These are phyloP conservation scores for Holothuria leucospilota DNA, from an alignment of 53 echinoderm and acorn worm species.

Conservation along the genomic window DNA sequence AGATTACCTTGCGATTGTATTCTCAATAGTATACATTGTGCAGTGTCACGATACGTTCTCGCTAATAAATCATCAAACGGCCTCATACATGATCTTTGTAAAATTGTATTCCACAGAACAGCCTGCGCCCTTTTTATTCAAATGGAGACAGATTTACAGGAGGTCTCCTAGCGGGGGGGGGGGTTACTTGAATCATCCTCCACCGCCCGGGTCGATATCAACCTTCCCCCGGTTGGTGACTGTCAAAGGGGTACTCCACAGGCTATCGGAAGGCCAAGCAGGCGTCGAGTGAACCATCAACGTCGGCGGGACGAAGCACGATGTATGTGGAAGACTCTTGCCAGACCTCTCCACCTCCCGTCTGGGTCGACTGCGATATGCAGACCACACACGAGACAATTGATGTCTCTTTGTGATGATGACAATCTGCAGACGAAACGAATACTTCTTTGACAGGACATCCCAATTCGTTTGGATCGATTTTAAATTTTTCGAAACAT, in stretches of 20 bases:
- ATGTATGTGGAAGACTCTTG: constrained; percentile 92
- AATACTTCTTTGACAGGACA: constrained; percentile 98
- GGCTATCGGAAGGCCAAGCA: background rate
- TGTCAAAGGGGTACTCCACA: constrained; percentile 20
- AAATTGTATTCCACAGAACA: constrained; percentile 54
- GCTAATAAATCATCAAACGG: background rate
- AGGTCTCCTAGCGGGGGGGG: background rate
- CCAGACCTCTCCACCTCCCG: constrained; percentile 81
- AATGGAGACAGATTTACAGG: background rate
- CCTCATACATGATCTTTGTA: constrained; percentile 45
- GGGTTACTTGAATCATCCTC: background rate
- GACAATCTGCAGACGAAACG: constrained; percentile 78
- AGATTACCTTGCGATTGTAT: too few species aligned
- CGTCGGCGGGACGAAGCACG: constrained; percentile 90
- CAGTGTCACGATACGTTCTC: too few species aligned
- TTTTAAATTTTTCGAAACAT: constrained; percentile 95
- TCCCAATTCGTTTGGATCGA: constrained; percentile 81
- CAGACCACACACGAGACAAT: constrained; percentile 81
- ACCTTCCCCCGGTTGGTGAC: background rate
- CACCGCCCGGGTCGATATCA: background rate
- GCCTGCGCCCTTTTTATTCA: constrained; percentile 2
- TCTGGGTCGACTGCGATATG: constrained; percentile 75
- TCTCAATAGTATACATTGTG: too few species aligned
- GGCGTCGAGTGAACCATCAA: constrained; percentile 58
- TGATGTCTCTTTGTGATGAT: constrained; percentile 96